These are phyloP conservation scores for Cataglyphis albicans DNA, from an alignment of 2,888 invertebrate genomes.

Conservation along the genomic window DNA sequence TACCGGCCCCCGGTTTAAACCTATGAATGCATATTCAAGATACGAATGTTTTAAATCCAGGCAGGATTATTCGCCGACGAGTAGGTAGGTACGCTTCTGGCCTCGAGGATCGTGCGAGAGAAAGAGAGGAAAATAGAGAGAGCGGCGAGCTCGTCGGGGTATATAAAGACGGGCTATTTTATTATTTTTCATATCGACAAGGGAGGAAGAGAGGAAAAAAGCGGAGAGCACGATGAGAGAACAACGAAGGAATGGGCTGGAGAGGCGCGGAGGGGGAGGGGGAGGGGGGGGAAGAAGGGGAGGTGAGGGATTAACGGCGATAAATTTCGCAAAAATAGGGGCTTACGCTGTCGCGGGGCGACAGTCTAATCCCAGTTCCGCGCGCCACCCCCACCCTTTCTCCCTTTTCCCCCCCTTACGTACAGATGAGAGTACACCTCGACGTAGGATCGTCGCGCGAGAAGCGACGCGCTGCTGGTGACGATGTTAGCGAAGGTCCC, in stretches of 20 bases:
- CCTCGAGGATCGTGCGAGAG: slow-evolving; percentile 44
- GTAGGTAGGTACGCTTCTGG: slow-evolving; percentile 50
- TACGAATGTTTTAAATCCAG: slow-evolving; percentile 84
- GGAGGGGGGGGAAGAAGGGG: slow-evolving; percentile 81
- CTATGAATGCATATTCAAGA: slow-evolving; percentile 83
- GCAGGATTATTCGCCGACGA: slow-evolving; percentile 79
- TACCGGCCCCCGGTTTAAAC: slow-evolving; percentile 72
- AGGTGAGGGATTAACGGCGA: slow-evolving; percentile 85
- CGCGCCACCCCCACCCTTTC: slow-evolving; percentile 66
- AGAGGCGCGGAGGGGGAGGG: slow-evolving; percentile 78
- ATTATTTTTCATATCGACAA: slow-evolving; percentile 83
- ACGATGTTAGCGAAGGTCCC: slow-evolving; percentile 45
- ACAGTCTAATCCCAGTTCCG: slow-evolving; percentile 85
- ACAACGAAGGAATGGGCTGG: slow-evolving; percentile 57
- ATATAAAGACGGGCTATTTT: slow-evolving; percentile 74
- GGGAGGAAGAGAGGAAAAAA: slow-evolving; percentile 65
- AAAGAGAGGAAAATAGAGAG: slow-evolving; percentile 32
- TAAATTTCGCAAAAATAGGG: slow-evolving; percentile 86
- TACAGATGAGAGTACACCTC: slow-evolving; percentile 69
- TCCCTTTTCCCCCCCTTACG: slow-evolving; percentile 61
- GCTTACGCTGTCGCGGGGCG: slow-evolving; percentile 85
- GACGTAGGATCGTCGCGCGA: slow-evolving; percentile 71
- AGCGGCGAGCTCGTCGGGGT: slow-evolving; percentile 48
- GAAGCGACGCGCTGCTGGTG: slow-evolving; percentile 55
- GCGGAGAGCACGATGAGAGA: slow-evolving; percentile 72